Evolutionary conservation across 2,888 invertebrate species (phyloP), one percentile per base, ranked within the genome.

Genomic region (Entomobrya proxima): DNA sequence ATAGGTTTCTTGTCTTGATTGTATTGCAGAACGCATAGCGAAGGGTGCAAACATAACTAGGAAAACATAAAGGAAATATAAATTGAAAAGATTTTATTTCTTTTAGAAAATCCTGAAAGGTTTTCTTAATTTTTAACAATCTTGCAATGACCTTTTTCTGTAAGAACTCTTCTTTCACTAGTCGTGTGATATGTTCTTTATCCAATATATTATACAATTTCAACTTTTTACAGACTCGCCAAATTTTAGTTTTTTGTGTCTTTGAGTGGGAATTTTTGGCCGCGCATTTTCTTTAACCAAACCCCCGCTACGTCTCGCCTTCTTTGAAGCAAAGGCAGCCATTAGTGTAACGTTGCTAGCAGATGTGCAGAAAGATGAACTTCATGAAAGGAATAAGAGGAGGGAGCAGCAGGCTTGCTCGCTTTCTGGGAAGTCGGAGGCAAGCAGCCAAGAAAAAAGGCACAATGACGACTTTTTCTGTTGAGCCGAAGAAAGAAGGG

Each of bases 371-470:
- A 58, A 61, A 58, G 58, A 44, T 58, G 58, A 77, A 58, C 58
- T 77, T 61, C 27, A 52, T 13, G 47, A 52, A 50, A 75, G 32
- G 76, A 24, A n/a, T n/a, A 76, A 37, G 52, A 64, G 64, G 37
- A 37, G 64, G 35, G 35, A 55, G 24, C 15, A 64, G 24, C 61
- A 64, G 64, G 32, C 77, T 47, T 21, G 18, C 61, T 72, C n/a
- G n/a, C n/a, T n/a, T 27, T 40, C 15, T 72, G 32, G 44, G 52
- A 69, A 80, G 52, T 37, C 15, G 37, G 21, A 80, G 80, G 80
- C 80, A 80, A 40, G 30, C 55, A 72, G 80, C 80, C 80, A 80
- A 80, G 79, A 79, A 79, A 79, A 79, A 78, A 64, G 37, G 44
- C 40, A 69, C 72, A 55, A 58, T 35, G 27, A 72, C 13, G 58